Conservation (phyloP, 1,140 invertebrate genomes). For the Leptinotarsa texana region DNA sequence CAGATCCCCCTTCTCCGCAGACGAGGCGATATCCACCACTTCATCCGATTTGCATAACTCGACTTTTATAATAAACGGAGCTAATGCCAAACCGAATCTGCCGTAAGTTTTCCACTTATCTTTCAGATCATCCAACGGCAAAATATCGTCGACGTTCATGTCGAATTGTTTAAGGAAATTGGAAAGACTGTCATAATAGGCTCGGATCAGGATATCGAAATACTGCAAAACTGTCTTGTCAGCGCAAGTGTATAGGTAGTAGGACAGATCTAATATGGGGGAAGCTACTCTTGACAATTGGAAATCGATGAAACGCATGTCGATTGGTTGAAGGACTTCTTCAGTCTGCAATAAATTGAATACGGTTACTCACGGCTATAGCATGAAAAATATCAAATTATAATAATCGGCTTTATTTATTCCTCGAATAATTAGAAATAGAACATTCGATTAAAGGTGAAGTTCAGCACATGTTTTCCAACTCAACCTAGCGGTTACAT, state of each 20-base stretch:
- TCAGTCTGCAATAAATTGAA: slow-evolving; percentile 29
- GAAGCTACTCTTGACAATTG: slow-evolving; percentile 62
- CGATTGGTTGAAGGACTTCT: slow-evolving; percentile 26
- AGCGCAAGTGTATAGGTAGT: slow-evolving; percentile 63
- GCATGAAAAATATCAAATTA: not conserved
- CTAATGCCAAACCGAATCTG: slow-evolving; percentile 29
- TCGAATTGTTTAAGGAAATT: slow-evolving; percentile 54
- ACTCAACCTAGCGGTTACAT: too few species aligned
- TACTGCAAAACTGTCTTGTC: slow-evolving; percentile 56
- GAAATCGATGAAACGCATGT: slow-evolving; percentile 60
- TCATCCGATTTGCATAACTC: slow-evolving; percentile 34
- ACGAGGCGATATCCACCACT: slow-evolving; percentile 38
- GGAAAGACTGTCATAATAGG: slow-evolving; percentile 61
- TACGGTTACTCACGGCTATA: not conserved
- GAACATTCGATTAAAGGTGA: too few species aligned
- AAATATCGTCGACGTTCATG: slow-evolving; percentile 55
- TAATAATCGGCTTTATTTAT: not conserved
- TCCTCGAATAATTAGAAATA: too few species aligned
- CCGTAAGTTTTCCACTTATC: slow-evolving; percentile 51
- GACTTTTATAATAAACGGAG: slow-evolving; percentile 31
- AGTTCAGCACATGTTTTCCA: too few species aligned
- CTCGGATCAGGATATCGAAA: slow-evolving; percentile 57
- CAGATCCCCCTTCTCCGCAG: slow-evolving; percentile 31
- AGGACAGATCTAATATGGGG: slow-evolving; percentile 63
- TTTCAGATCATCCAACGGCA: slow-evolving; percentile 56